phyloP scores from a whole-genome alignment of 2,113 vertebrate genomes.

The Vombatus ursinus region DNA sequence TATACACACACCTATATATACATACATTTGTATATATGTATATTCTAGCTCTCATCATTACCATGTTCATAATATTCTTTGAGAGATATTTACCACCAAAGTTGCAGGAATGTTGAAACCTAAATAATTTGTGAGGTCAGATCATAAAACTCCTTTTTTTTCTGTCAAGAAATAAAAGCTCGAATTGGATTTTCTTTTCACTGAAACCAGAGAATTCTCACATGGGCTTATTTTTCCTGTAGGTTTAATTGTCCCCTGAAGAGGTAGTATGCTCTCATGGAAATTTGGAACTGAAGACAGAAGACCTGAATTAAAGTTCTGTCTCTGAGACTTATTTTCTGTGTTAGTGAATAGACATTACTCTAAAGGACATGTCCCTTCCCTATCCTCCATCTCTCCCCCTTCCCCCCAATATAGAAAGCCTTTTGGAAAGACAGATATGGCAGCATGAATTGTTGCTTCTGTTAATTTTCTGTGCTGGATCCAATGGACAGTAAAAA shows the following conservation, averaged over 20 bases:
- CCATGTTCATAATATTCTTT: neutral
- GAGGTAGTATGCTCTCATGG: neutral
- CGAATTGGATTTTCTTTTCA: neutral
- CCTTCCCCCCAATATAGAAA: neutral
- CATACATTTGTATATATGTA: too few relatives aligned
- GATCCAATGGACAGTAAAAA: neutral
- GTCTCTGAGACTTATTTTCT: neutral
- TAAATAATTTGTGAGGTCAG: neutral
- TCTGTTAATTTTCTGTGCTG: neutral
- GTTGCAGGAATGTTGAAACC: neutral
- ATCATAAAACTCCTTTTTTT: neutral
- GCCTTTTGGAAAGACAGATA: neutral
- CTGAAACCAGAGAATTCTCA: neutral
- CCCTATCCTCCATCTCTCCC: neutral
- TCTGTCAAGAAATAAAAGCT: neutral
- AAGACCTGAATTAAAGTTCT: neutral
- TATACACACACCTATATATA: too few relatives aligned
- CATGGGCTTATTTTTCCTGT: neutral
- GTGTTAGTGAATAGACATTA: neutral
- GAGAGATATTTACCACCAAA: neutral
- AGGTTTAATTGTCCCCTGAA: neutral
- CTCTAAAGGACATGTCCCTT: neutral
- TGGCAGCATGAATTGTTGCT: rapidly evolving
- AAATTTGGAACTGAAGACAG: neutral
- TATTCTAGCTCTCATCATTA: neutral